Base-by-base conservation (phyloP, 2,113 vertebrate species). In the Porphyrio hochstetteri region DNA sequence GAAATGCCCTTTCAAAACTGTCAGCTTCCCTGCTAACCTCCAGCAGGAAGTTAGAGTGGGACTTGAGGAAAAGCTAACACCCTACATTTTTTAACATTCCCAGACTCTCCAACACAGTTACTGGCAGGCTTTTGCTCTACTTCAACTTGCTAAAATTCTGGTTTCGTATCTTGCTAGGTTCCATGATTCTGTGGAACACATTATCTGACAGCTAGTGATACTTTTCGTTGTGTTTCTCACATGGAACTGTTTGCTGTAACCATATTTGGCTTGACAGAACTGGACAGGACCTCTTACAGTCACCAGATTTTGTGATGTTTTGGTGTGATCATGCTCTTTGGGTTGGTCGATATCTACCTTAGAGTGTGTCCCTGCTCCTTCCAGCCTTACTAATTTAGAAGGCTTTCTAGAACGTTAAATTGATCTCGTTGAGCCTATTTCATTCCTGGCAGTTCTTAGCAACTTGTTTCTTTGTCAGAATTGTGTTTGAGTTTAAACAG, bases 111-210 rank as follows among this genome's bases (percentile, higher is more conserved):
- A 52, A 65, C 69, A 84, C 86, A 86, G 82, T 87, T 91, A 85
- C 50, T 76, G 77, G 67, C 57, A 95, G 72, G 44, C 35, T 94
- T 88, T 94, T 91, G 88, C 53, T 96, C 91, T 89, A 88, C 55
- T 92, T 96, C 57, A 78, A 21, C 79, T 92, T 94, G 88, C 92
- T 94, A 94, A 86, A 96, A 88, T 89, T 89, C 88, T 86, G 68
- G 12, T 94, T 95, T 86, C 76, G 35, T 94, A n/a, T 88, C 80
- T 75, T 81, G 28, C 33, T 76, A 35, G 57, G 44, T 82, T 87
- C 72, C 36, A 4, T 77, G 59, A 63, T 84, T 65, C 77, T 70
- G 60, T 88, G 42, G 74, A 68, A 48, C 44, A 57, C 16, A 0
- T 77, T 74, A 59, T 76, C 55, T 90, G 85, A 33, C 74, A 85